A percentile compares a stretch with the other conserved stretches of the same genome.
Conservation (phyloP, 1,140 invertebrate species). For the Aporrectodea caliginosa region DNA sequence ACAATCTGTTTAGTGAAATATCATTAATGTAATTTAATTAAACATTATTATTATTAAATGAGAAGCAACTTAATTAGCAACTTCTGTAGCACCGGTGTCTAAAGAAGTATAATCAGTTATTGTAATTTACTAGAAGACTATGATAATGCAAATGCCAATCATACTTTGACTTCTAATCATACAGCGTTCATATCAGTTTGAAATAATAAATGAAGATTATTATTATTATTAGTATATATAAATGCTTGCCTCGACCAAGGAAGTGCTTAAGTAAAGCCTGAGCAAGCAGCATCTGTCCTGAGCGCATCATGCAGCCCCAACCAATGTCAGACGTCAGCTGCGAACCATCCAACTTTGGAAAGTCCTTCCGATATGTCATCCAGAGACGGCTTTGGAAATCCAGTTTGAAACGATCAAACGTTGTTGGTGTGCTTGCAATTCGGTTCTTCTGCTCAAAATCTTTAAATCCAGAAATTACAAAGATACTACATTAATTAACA, state of each 20-base stretch:
- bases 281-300: conserved; percentile 96
- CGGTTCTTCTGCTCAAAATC: not conserved
- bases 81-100: too few species aligned
- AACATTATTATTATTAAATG: too few species aligned
- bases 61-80: too few species aligned
- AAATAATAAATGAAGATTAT: too few species aligned
- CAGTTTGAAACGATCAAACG: not conserved
- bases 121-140: too few species aligned
- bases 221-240: too few species aligned
- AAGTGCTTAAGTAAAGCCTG: conserved; percentile 59
- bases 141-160: too few species aligned
- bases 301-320: conserved; percentile 98
- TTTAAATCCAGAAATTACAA: not conserved
- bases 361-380: not conserved
- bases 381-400: not conserved
- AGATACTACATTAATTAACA: not conserved
- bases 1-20: too few species aligned
- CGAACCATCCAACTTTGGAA: not conserved
- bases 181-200: too few species aligned
- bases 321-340: conserved; percentile 86
- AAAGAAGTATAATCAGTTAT: too few species aligned
- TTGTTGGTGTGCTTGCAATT: not conserved
- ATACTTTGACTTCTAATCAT: too few species aligned
- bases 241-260: not conserved
- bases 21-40: too few species aligned